phyloP scores from a whole-genome alignment of 1,140 invertebrate species.

The Adoxophyes honmai region DNA sequence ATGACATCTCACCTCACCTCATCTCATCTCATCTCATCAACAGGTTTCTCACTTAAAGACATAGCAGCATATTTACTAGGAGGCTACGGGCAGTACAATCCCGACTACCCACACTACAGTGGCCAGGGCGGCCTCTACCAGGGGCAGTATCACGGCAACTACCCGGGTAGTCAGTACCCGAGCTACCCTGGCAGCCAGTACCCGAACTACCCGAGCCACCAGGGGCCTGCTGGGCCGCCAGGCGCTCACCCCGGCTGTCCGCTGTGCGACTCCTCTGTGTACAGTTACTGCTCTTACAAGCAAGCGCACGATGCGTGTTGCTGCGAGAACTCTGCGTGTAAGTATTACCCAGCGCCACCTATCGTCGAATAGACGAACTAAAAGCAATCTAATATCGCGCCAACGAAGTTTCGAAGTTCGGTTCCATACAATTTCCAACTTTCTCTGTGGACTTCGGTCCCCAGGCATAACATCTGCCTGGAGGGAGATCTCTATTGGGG shows the following conservation, averaged over 20 bases:
- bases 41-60: constrained; percentile 69
- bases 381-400: too few relatives aligned
- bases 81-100: constrained; percentile 48
- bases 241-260: constrained; percentile 79
- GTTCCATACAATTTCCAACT: too few relatives aligned
- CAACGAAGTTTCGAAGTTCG: too few relatives aligned
- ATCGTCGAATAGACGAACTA: too few relatives aligned
- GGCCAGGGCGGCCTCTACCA: constrained; percentile 18
- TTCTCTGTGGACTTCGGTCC: too few relatives aligned
- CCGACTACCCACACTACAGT: constrained; percentile 25
- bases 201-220: constrained; percentile 20
- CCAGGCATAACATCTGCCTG: too few relatives aligned
- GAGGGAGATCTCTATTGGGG: too few relatives aligned
- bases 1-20: constrained; percentile 22
- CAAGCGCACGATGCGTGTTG: constrained; percentile 86
- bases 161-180: constrained; percentile 37
- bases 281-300: constrained; percentile 85
- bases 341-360: constrained; percentile 30
- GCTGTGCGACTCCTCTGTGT: constrained; percentile 85
- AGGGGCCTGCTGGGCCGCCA: constrained; percentile 39
- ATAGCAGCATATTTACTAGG: constrained; percentile 68
- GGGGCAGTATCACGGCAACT: constrained; percentile 27
- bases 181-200: constrained; percentile 20
- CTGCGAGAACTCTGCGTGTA: constrained; percentile 80
- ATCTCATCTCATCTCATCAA: constrained; percentile 39